Percentiles rank a stretch among this genome's conserved stretches.
Conservation (phyloP, 2,797 vertebrate genomes). For the Nasua narica region DNA sequence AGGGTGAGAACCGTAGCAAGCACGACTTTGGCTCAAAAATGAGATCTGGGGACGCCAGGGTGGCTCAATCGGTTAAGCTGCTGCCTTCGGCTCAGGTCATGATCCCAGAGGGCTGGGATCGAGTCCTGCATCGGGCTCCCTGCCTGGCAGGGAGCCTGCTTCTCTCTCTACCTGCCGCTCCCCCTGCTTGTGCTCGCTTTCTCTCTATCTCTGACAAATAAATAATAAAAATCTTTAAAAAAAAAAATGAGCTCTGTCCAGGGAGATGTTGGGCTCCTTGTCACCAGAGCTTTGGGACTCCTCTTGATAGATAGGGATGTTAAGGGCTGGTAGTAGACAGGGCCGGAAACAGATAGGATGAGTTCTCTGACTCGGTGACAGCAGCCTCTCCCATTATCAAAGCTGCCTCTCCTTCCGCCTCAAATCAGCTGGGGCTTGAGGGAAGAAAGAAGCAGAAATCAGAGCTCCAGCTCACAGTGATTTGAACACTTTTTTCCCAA, state of each 20-base stretch:
- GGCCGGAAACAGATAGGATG: background rate
- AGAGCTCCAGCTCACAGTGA: background rate
- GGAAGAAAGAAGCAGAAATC: background rate
- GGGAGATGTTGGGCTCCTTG: background rate
- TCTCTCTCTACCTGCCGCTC: too few relatives aligned
- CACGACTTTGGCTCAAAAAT: background rate
- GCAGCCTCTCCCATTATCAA: background rate
- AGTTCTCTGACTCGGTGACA: background rate
- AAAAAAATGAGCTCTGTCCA: background rate
- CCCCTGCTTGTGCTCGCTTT: too few relatives aligned
- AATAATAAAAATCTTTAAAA: too few relatives aligned
- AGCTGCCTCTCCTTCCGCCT: background rate
- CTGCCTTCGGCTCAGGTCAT: too few relatives aligned
- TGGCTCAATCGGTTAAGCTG: too few relatives aligned
- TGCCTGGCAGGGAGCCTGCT: too few relatives aligned
- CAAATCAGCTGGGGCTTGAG: background rate
- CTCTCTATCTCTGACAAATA: too few relatives aligned
- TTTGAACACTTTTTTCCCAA: background rate
- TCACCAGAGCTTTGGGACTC: background rate
- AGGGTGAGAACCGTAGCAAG: background rate
- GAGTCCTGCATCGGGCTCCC: too few relatives aligned
- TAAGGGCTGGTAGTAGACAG: background rate
- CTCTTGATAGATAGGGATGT: background rate
- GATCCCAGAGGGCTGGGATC: too few relatives aligned
- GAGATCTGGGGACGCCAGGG: too few relatives aligned